A percentile compares a stretch with the other conserved stretches of the same genome.
Conservation (phyloP, 2,797 vertebrate genomes). For the Carcharodon carcharias region DNA sequence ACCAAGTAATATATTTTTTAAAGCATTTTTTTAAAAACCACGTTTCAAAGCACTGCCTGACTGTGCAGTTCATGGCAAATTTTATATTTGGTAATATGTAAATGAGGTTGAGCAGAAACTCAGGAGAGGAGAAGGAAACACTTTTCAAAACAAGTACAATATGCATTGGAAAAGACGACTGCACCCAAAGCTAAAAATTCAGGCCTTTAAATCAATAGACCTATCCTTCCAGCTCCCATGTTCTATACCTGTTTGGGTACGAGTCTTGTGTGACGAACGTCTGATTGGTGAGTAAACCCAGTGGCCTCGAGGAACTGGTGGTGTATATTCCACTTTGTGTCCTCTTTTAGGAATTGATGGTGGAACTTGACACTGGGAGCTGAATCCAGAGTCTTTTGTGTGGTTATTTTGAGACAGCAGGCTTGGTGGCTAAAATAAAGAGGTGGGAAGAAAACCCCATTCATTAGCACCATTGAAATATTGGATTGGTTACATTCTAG, state of each 20-base stretch:
- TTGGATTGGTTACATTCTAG: background rate
- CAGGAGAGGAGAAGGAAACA: background rate
- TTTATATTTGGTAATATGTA: background rate
- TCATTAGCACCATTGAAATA: background rate
- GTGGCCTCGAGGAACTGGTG: conserved; percentile 49
- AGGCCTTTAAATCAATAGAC: background rate
- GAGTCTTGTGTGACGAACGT: conserved; percentile 44
- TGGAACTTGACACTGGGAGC: conserved; percentile 58
- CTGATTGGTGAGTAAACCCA: conserved; percentile 64
- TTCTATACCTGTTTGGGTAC: conserved; percentile 49
- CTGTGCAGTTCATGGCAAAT: background rate
- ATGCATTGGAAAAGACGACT: background rate
- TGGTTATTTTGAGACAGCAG: conserved; percentile 60
- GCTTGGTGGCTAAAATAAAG: conserved; percentile 58
- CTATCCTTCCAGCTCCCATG: background rate
- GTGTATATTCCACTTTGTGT: conserved; percentile 43
- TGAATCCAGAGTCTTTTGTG: conserved; percentile 79
- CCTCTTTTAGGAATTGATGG: conserved; percentile 45
- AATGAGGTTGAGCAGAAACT: background rate
- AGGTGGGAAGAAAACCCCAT: background rate
- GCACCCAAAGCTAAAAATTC: background rate
- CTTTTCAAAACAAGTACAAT: background rate
- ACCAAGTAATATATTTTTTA: background rate
- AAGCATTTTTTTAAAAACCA: background rate
- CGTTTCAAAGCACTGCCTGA: background rate